Evolutionary conservation across 2,797 vertebrate species (phyloP), one percentile per base, ranked within the genome.

Genomic region (Netta rufina): DNA sequence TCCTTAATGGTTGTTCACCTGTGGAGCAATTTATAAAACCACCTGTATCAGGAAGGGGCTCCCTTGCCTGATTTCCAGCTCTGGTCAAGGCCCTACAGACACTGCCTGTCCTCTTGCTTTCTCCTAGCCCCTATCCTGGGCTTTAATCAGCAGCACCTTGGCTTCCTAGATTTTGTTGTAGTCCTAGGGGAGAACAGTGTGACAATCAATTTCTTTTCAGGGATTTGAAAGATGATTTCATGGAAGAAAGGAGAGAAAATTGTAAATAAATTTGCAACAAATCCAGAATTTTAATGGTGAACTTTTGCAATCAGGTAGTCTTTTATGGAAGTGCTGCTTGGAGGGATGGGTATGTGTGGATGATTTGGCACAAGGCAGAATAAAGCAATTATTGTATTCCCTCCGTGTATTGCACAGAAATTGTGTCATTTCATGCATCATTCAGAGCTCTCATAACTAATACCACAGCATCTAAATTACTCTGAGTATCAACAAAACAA

Each of bases 371-470:
- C 51, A 60, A 45, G 69, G 61, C 13, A 27, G 13, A 47, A n/a
- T 30, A 60, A 86, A 85, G 89, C 85, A 92, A 97, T 97, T 92
- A 90, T 11, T 41, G 38, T 79, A 95, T 89, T 97, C 95, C 91
- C 92, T 93, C 38, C 0, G 41, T 80, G 94, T 53, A 61, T 43
- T 96, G 94, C 74, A 75, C 71, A 95, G 92, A 93, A 95, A 90
- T 87, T n/a, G 49, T 87, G 80, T 94, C 69, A 95, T 92, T 94
- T 92, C 92, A 85, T 94, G 88, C 88, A 94, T 94, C 95, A 92
- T 89, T 94, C 92, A 93, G 91, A 91, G 64, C 67, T 71, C 79
- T 82, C 53, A 93, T 96, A 89, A 95, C 54, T 71, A 49, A 36
- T 56, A 77, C 67, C 85, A 73, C 61, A 92, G 39, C 39, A 60